Conservation (phyloP, 1,140 invertebrate genomes). For the Diabrotica undecimpunctata region DNA sequence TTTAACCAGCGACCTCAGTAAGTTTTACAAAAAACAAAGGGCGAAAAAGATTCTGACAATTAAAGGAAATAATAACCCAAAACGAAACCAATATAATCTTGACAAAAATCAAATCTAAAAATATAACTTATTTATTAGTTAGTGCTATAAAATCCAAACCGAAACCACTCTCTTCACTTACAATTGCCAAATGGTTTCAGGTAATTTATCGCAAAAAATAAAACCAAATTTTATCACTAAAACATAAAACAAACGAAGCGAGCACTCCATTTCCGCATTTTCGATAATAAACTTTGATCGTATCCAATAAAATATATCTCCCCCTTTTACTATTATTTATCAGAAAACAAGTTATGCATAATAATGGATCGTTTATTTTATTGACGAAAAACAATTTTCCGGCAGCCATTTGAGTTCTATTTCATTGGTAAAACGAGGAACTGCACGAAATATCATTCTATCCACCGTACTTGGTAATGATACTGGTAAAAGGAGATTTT, state of each 20-base stretch:
- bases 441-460: too few species aligned
- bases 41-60: too few species aligned
- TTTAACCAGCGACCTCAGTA: too few species aligned
- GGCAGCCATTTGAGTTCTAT: background rate
- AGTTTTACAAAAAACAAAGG: too few species aligned
- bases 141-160: background rate
- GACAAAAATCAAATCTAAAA: too few species aligned
- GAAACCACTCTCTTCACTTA: background rate
- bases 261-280: background rate
- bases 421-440: background rate
- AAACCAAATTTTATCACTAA: background rate
- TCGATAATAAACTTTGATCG: constrained; percentile 2
- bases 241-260: constrained; percentile 2
- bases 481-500: too few species aligned
- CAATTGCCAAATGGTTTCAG: background rate
- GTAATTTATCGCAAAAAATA: background rate
- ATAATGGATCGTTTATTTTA: background rate
- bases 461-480: too few species aligned
- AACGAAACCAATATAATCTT: too few species aligned
- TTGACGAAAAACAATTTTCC: constrained; percentile 2
- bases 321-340: constrained; percentile 1
- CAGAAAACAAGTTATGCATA: constrained; percentile 2
- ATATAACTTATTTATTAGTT: too few species aligned
- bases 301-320: constrained; percentile 1
- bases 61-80: too few species aligned